Percentiles rank a stretch among this genome's conserved stretches.
Conservation (phyloP, 2,888 invertebrate species). For the Clunio marinus region DNA sequence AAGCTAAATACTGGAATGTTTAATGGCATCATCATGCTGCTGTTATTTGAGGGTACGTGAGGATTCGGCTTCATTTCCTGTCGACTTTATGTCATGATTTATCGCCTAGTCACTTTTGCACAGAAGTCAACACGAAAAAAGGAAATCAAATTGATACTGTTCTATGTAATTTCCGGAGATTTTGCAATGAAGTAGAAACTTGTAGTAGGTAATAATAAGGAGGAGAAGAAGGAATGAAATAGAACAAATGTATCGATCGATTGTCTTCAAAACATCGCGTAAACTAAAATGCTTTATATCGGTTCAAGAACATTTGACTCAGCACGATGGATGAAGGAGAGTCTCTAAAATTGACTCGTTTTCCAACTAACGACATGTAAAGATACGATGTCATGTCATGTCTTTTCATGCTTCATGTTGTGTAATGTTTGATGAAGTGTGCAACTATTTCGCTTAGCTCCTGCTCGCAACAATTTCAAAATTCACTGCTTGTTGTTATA, state of each 20-base stretch:
- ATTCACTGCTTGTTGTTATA: neutral
- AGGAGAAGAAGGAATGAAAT: too few species aligned
- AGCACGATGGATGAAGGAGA: too few species aligned
- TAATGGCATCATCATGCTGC: neutral
- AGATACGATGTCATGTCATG: neutral
- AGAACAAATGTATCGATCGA: too few species aligned
- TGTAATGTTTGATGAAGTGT: conserved; percentile 21
- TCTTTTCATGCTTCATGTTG: conserved; percentile 13
- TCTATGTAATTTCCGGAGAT: neutral
- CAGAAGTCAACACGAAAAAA: neutral
- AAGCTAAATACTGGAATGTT: neutral
- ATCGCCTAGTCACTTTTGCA: neutral
- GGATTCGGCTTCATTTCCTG: neutral
- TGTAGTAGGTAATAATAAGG: too few species aligned
- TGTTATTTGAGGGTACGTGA: neutral
- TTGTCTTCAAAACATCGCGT: too few species aligned
- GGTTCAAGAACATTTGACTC: too few species aligned
- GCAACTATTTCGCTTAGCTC: conserved; percentile 6
- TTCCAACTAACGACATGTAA: too few species aligned
- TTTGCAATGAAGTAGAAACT: neutral
- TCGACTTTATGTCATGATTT: neutral
- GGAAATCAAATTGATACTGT: neutral
- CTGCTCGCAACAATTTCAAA: too few species aligned
- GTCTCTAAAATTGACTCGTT: neutral
- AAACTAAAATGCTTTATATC: too few species aligned